Base-by-base conservation (phyloP, 2,113 vertebrate species). In the Castor canadensis region DNA sequence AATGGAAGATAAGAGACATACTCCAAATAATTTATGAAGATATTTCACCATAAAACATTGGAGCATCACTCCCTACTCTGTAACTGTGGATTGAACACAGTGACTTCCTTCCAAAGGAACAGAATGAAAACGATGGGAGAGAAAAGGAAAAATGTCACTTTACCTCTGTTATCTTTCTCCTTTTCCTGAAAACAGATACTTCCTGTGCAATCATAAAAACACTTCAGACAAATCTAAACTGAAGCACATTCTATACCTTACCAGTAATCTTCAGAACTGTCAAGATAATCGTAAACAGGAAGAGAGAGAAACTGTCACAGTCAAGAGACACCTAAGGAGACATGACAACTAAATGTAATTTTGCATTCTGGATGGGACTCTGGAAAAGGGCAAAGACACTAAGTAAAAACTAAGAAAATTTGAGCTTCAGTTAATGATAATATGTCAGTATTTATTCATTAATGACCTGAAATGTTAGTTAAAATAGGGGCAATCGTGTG, bases 391-490 rank as follows among this genome's bases (percentile, higher is more conserved):
- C 28, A 71, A 73, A 58, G 22, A 38, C 19, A 24, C 45, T 58
- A 76, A 15, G 9, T 20, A 89, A 85, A 72, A 85, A 19, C 13
- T 77, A 32, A 49, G 26, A 8, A 91, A 79, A 72, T 60, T 12
- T n/a, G 38, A 73, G 22, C 28, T 83, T 90, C 38, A 43, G 43
- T 54, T 72, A 64, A 75, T 43, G 52, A 64, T 16, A 43, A 67
- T 10, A 6, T 26, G 43, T 22, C 24, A 19, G 22, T 58, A 89
- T 58, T 26, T 32, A 38, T 69, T 73, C 30, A 40, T 22, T 83
- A 82, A 95, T 84, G 38, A 94, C 13, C 52, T 62, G 32, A 89
- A 82, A 54, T n/a, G n/a, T 66, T 52, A 7, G 76, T 92, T 82
- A 67, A 76, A 72, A 77, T 30, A 49, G 6, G 12, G n/a, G 22